Conservation (phyloP, 2,113 vertebrate genomes). For the Petrocephalus microphthalmus region DNA sequence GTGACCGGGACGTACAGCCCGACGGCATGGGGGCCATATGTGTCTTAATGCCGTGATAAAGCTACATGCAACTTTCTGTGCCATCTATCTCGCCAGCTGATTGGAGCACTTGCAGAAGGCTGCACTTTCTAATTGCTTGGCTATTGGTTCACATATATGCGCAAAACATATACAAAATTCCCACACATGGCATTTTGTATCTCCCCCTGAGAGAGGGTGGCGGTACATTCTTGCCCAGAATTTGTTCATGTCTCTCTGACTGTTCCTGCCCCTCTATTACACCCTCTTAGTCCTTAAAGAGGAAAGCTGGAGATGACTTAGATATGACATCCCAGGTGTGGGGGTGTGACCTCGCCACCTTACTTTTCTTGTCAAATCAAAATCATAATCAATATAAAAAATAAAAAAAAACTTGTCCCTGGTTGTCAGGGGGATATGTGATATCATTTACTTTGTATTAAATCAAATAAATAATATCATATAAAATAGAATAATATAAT, state of each 20-base stretch:
- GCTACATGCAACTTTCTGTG: constrained; percentile 40
- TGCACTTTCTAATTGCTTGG: constrained; percentile 28
- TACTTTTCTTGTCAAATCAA: not conserved
- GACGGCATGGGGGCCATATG: constrained; percentile 40
- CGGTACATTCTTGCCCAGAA: not conserved
- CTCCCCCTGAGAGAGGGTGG: not conserved
- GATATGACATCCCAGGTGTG: not conserved
- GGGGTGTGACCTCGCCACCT: not conserved
- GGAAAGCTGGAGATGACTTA: not conserved
- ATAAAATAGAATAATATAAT: not conserved
- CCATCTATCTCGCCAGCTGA: constrained; percentile 40
- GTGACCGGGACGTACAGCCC: constrained; percentile 36
- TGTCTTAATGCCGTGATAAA: constrained; percentile 55
- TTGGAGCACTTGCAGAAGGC: constrained; percentile 46
- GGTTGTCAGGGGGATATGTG: not conserved
- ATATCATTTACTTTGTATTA: not conserved
- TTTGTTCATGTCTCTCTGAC: not conserved
- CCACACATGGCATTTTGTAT: not conserved
- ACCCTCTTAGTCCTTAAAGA: not conserved
- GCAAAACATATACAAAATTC: not conserved
- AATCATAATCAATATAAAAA: not conserved
- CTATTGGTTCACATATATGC: not conserved
- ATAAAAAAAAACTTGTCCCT: not conserved
- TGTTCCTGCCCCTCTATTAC: not conserved
- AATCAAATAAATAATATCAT: not conserved